Evolutionary conservation across 2,888 invertebrate species (phyloP), one percentile per base, ranked within the genome.

Genomic region (Pyrgus malvae): DNA sequence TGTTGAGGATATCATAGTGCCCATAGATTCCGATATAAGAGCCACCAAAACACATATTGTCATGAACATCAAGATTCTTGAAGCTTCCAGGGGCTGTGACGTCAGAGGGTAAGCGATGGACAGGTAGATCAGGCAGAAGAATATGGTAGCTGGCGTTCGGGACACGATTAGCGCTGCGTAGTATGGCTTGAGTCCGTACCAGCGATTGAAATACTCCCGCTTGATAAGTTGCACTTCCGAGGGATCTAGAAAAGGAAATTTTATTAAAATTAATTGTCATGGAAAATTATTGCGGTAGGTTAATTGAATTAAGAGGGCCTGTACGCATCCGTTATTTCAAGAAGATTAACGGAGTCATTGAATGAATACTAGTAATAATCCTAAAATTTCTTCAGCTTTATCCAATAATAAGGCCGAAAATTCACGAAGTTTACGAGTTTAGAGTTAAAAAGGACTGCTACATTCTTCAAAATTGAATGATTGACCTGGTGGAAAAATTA

Each of bases 151-250:
- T 0, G 96, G 96, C 8, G 96, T 89, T 48, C 93, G 92, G 0
- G 95, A 92, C n/a, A 94, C 79, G 0, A 94, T 93, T 68, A 95
- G 78, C 0, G 96, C 96, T 6, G 92, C 92, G 74, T 95, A 97
- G 70, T 96, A 96, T 0, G 96, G 93, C 69, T 94, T 94, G 14
- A 96, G 74, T 1, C 93, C 92, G 71, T 96, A 97, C 96, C 96
- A 97, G 42, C 95, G 92, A 77, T 97, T 97, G 73, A 96, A 96
- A 68, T 96, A 94, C 72, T 97, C 96, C 42, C 95, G 86, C 74
- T 96, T 96, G 7, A 96, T 78, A 12, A 96, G 81, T 64, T 93
- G 93, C 0, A 96, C 93, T 85, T 96, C 95, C 37, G 87, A 91
- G 12, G 96, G 96, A 91, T 95, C 96, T 96, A 80, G 23, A 92